A percentile compares a stretch with the other conserved stretches of the same genome.
These are phyloP conservation scores for Epizoanthus rinbou DNA, from an alignment of 92 coral and sea anemone species.

Conservation along the genomic window DNA sequence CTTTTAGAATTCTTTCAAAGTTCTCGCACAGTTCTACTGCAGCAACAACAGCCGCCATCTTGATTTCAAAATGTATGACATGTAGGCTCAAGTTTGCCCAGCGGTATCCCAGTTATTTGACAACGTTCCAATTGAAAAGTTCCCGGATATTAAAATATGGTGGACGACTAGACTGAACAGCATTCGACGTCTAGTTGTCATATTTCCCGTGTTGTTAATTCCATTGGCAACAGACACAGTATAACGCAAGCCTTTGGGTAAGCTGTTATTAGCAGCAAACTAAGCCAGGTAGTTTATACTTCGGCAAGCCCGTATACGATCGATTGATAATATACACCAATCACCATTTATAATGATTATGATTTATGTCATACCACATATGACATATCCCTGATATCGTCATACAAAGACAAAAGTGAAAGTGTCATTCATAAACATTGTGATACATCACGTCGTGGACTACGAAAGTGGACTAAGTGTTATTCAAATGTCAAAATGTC, in stretches of 20 bases:
- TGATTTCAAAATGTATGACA: constrained; percentile 36
- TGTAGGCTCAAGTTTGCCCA: constrained; percentile 29
- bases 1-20: constrained; percentile 67
- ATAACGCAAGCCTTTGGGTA: neutral
- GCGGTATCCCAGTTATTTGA: constrained; percentile 17
- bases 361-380: too few species aligned
- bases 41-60: constrained; percentile 75
- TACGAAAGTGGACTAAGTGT: too few species aligned
- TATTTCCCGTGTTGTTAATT: neutral
- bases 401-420: too few species aligned
- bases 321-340: too few species aligned
- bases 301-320: neutral
- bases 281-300: constrained; percentile 3
- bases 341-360: too few species aligned
- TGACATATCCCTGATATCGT: too few species aligned
- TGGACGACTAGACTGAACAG: neutral
- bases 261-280: neutral
- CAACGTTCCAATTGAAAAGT: neutral
- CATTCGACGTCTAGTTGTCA: too few species aligned
- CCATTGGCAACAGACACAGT: neutral
- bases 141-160: constrained; percentile 53
- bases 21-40: constrained; percentile 65
- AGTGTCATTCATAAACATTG: too few species aligned
- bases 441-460: too few species aligned
- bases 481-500: too few species aligned